Evolutionary conservation across 2,888 invertebrate genomes (phyloP).

Genomic region (Andrena camellia): DNA sequence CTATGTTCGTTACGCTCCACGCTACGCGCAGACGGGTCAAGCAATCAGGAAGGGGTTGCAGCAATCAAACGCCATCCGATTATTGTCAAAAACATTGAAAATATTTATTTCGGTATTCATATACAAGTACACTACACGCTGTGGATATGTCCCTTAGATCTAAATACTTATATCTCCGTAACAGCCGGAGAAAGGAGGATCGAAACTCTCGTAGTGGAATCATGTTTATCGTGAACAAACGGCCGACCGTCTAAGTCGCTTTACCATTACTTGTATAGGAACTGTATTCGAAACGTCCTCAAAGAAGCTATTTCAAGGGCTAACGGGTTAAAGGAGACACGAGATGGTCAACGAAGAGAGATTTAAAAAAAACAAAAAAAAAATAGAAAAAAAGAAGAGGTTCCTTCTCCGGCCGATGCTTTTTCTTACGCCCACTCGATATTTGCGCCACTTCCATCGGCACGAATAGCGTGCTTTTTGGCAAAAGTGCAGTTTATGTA

Average conservation of each 20-base stretch:
- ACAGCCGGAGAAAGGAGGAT: constrained; percentile 75
- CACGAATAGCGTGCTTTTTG: constrained; percentile 69
- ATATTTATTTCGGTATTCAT: constrained; percentile 79
- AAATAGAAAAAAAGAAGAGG: background rate
- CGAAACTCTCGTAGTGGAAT: constrained; percentile 67
- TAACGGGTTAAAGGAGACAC: constrained; percentile 29
- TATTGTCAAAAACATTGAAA: constrained; percentile 81
- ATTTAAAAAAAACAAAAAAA: background rate
- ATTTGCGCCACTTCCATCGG: constrained; percentile 53
- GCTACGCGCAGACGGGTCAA: too few species aligned
- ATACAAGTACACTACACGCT: constrained; percentile 80
- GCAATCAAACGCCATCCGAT: background rate
- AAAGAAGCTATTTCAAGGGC: constrained; percentile 57
- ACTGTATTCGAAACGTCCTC: constrained; percentile 72
- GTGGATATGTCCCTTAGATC: constrained; percentile 78
- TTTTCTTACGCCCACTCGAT: constrained; percentile 48
- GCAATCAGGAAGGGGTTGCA: background rate
- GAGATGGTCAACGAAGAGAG: constrained; percentile 25
- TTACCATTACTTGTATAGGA: constrained; percentile 72
- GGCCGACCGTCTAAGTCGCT: constrained; percentile 66
- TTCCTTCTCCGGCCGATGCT: constrained; percentile 73
- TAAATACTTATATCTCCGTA: constrained; percentile 76
- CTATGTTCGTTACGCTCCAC: background rate
- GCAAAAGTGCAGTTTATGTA: constrained; percentile 71
- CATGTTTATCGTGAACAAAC: constrained; percentile 61